These are phyloP conservation scores for Drosophila putrida DNA, from an alignment of 2,888 invertebrate genomes.

Conservation along the genomic window DNA sequence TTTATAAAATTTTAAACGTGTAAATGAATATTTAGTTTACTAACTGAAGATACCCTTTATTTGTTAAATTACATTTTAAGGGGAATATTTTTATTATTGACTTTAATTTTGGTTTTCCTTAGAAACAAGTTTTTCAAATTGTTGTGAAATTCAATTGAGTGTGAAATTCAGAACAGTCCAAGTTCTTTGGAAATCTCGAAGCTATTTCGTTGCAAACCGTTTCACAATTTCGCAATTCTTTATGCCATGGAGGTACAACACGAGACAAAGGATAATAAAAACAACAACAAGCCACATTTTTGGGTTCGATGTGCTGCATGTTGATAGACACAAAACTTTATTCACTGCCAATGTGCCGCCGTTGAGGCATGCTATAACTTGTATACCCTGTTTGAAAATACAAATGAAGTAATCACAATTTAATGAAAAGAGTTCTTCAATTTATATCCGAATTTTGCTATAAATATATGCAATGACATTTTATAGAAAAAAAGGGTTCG, in stretches of 20 bases:
- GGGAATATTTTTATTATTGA: not conserved
- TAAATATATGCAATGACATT: too few relatives aligned
- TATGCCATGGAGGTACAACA: not conserved
- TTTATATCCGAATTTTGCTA: too few relatives aligned
- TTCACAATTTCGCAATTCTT: conserved; percentile 31
- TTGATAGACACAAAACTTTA: conserved; percentile 77
- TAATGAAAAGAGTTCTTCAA: not conserved
- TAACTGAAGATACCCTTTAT: not conserved
- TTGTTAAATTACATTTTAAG: not conserved
- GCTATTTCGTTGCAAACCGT: conserved; percentile 15
- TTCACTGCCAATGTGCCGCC: conserved; percentile 49
- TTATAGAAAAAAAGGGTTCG: too few relatives aligned
- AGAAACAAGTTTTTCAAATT: not conserved
- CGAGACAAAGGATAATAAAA: conserved; percentile 20
- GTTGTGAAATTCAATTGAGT: not conserved
- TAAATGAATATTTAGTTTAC: not conserved
- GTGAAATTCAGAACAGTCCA: not conserved
- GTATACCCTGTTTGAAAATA: conserved; percentile 30
- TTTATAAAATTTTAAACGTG: not conserved
- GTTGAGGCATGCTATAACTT: conserved; percentile 28
- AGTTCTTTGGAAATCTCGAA: too few relatives aligned
- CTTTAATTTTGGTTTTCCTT: not conserved
- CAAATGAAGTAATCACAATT: not conserved
- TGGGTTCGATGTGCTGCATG: conserved; percentile 59
- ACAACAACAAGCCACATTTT: conserved; percentile 27